Percentiles rank a stretch among this genome's conserved stretches.
Evolutionary conservation across 2,797 vertebrate species (phyloP).

Genomic region (Aplochiton taeniatus): DNA sequence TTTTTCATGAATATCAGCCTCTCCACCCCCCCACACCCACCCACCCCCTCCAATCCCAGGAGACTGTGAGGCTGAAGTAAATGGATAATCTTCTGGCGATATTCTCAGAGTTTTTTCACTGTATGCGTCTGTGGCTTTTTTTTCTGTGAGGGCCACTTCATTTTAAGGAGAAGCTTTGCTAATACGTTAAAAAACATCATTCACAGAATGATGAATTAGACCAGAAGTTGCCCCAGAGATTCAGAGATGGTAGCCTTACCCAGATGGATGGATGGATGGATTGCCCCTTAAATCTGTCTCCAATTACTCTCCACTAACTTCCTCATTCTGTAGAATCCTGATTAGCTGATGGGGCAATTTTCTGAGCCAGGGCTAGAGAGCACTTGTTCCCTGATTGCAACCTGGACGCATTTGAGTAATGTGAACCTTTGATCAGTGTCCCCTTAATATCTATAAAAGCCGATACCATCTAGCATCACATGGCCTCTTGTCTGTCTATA

Average conservation of each 20-base stretch:
- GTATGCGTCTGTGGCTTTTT: slow-evolving; percentile 50
- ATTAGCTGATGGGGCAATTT: slow-evolving; percentile 78
- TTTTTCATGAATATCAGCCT: slow-evolving; percentile 47
- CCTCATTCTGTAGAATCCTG: slow-evolving; percentile 76
- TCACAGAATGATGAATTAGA: slow-evolving; percentile 72
- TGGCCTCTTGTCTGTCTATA: slow-evolving; percentile 45
- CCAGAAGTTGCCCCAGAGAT: slow-evolving; percentile 49
- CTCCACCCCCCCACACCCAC: slow-evolving; percentile 18
- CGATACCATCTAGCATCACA: slow-evolving; percentile 59
- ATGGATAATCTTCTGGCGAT: slow-evolving; percentile 57
- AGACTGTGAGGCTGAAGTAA: slow-evolving; percentile 40
- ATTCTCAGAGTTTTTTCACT: slow-evolving; percentile 59
- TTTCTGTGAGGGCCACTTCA: slow-evolving; percentile 43
- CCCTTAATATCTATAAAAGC: slow-evolving; percentile 77
- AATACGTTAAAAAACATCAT: slow-evolving; percentile 66
- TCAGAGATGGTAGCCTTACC: slow-evolving; percentile 43
- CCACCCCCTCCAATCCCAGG: not conserved
- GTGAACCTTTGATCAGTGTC: slow-evolving; percentile 76
- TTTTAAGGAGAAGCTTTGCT: slow-evolving; percentile 39
- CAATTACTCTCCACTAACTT: slow-evolving; percentile 75
- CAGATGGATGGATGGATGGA: slow-evolving; percentile 73
- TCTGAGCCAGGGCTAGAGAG: slow-evolving; percentile 62
- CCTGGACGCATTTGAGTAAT: slow-evolving; percentile 67
- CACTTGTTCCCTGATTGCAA: slow-evolving; percentile 73
- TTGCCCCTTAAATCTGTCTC: slow-evolving; percentile 73